Evolutionary conservation across 2,888 invertebrate species (phyloP).

Genomic region (Catocala fraxini): DNA sequence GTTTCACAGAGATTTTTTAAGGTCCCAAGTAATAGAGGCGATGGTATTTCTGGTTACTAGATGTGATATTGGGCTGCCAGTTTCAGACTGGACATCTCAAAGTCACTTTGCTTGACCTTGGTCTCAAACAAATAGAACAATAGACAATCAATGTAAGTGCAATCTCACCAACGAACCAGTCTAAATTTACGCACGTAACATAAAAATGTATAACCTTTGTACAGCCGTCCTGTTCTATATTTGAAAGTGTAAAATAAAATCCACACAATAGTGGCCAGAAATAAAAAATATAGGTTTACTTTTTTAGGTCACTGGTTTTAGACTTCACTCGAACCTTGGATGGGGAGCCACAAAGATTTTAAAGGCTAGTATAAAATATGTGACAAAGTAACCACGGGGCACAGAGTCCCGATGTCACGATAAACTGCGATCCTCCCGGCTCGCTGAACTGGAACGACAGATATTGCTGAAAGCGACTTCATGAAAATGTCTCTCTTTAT

Average conservation of each 20-base stretch:
- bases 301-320: conserved; percentile 11
- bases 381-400: conserved; percentile 54
- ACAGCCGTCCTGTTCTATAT: too few relatives aligned
- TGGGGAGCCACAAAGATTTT: conserved; percentile 37
- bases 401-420: conserved; percentile 30
- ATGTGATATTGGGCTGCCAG: too few relatives aligned
- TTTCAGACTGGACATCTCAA: too few relatives aligned
- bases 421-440: conserved; percentile 53
- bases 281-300: conserved; percentile 9
- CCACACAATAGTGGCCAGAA: conserved; percentile 2
- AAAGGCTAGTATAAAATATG: conserved; percentile 52
- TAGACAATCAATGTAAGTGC: too few relatives aligned
- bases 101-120: too few relatives aligned
- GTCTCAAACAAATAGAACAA: too few relatives aligned
- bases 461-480: conserved; percentile 60
- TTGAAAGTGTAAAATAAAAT: conserved; percentile 18
- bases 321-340: conserved; percentile 20
- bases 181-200: too few relatives aligned
- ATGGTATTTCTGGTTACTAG: too few relatives aligned
- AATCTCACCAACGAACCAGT: too few relatives aligned
- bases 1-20: too few relatives aligned
- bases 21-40: too few relatives aligned
- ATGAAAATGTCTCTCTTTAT: conserved; percentile 47
- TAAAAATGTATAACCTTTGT: background rate
- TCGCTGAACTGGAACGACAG: conserved; percentile 63